Evolutionary conservation across 2,113 vertebrate genomes (phyloP), one percentile per base, ranked within the genome.

Genomic region (Oxyura jamaicensis): DNA sequence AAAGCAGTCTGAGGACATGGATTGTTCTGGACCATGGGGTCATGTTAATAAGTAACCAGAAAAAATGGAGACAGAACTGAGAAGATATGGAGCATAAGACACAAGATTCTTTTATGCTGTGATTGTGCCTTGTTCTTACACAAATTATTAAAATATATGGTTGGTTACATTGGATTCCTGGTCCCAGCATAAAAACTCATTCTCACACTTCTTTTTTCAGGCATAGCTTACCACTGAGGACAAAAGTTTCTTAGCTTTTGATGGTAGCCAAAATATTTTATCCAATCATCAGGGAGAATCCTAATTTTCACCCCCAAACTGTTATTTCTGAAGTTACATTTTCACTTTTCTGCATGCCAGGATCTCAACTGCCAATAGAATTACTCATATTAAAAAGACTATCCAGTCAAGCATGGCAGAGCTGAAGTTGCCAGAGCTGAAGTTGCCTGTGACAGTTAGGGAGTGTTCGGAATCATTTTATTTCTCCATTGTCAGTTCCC

Each of bases 11-110:
- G 56, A 78, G 22, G 50, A 67, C 71, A 58, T 16, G 55, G 15
- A 73, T 80, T 90, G 8, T 81, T 90, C 35, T 94, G 87, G 82
- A 90, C 75, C 42, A 44, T 35, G 6, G 15, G 67, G 56, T 90
- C 26, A n/a, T 93, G 56, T 67, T 94, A 88, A 94, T 46, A 94
- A 91, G 72, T 15, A 75, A 26, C 29, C 36, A 39, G 59, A 87
- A 96, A 1, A 1, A 89, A 71, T 55, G 17, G 31, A 67, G 46
- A 46, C 29, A 74, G 33, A 94, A 44, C 20, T 44, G 65, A 90
- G 8, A 66, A 72, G 31, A 36, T 22, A 52, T 8, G 41, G 29
- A 83, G 19, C 14, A 56, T 2, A 44, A 26, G 23, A 81, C 10
- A 56, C 8, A 78, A 83, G 33, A 53, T 82, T 83, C 12, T 10